phyloP scores from a whole-genome alignment of 2,797 vertebrate genomes.

The Limnodromus scolopaceus region DNA sequence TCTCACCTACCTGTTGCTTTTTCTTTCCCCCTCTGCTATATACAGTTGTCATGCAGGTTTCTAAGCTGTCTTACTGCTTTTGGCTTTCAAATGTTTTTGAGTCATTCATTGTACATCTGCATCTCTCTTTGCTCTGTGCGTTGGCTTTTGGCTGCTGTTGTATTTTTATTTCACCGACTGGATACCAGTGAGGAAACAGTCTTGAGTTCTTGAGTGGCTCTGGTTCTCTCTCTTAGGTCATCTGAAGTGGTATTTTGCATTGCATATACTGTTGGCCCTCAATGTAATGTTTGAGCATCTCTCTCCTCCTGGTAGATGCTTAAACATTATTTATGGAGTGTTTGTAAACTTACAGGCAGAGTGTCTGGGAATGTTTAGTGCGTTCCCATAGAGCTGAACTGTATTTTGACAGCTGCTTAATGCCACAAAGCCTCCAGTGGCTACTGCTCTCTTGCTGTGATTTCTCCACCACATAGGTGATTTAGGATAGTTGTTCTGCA shows the following conservation, averaged over 20 bases:
- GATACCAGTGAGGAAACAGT: neutral
- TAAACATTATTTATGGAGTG: constrained; percentile 9
- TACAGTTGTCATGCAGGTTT: neutral
- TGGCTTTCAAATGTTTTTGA: neutral
- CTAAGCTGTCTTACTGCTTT: neutral
- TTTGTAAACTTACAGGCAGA: constrained; percentile 18
- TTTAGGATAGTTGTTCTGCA: neutral
- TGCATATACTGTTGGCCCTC: neutral
- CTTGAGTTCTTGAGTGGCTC: neutral
- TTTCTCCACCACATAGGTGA: neutral
- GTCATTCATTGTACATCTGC: neutral
- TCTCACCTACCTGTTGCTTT: neutral
- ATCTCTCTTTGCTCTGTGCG: neutral
- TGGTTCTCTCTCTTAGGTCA: neutral
- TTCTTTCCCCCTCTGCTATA: neutral
- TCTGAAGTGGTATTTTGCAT: neutral
- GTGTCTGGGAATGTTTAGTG: constrained; percentile 20
- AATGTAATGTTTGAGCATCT: neutral
- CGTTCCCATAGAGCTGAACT: neutral
- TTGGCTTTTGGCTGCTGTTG: neutral
- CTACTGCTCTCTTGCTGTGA: neutral
- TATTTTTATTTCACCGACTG: neutral
- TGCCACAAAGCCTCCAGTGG: neutral
- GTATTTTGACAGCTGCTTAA: constrained; percentile 34
- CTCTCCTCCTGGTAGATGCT: neutral